phyloP scores from a whole-genome alignment of 2,888 invertebrate genomes.

The Pristionchus japonicus region DNA sequence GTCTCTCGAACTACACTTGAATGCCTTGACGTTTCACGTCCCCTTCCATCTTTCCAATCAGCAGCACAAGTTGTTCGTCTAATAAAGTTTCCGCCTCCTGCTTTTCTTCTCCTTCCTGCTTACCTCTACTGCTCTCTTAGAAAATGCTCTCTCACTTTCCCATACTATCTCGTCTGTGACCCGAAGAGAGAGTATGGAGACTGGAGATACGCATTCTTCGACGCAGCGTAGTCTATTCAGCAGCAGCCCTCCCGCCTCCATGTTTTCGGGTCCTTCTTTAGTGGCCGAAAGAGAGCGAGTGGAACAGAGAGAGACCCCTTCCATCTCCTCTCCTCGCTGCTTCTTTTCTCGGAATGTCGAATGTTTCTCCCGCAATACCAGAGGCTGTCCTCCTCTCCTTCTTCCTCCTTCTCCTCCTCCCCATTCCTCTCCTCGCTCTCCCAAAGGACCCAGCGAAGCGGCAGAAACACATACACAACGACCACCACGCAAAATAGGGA shows the following conservation, averaged over 20 bases:
- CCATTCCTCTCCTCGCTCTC: not conserved
- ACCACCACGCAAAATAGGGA: conserved; percentile 23
- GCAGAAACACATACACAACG: not conserved
- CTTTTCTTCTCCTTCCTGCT: not conserved
- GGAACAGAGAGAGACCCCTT: not conserved
- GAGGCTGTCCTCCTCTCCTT: not conserved
- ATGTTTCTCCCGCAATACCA: conserved; percentile 16
- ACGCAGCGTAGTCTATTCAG: too few species aligned
- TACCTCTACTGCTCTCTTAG: not conserved
- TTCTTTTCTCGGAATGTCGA: conserved; percentile 13
- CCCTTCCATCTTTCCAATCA: not conserved
- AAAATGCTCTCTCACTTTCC: not conserved
- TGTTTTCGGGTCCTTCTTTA: not conserved
- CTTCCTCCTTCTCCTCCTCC: not conserved
- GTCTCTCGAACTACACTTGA: conserved; percentile 32
- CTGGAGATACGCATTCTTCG: too few species aligned
- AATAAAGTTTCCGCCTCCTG: conserved; percentile 22
- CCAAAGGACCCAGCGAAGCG: conserved; percentile 20
- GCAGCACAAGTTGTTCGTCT: conserved; percentile 2
- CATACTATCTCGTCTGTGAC: too few species aligned
- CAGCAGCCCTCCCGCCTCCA: not conserved
- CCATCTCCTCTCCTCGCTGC: not conserved
- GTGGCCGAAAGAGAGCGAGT: not conserved
- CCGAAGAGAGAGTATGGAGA: too few species aligned
- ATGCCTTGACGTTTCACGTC: not conserved